Base-by-base conservation (phyloP, 2,113 vertebrate genomes). In the Bos indicus region DNA sequence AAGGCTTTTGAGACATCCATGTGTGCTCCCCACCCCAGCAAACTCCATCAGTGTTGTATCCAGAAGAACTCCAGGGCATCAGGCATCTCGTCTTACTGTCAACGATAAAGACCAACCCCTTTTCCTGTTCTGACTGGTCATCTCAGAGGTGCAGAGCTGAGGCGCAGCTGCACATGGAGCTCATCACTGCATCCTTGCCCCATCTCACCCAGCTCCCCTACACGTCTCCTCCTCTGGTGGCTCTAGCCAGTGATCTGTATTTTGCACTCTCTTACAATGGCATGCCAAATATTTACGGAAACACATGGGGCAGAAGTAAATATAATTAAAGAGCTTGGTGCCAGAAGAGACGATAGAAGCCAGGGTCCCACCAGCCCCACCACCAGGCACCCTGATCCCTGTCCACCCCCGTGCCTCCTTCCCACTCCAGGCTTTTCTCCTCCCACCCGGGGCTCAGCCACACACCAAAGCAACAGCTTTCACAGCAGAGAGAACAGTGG, bases 141-240 rank as follows among this genome's bases (percentile, higher is more conserved):
- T 6, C 64, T 40, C 30, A 89, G 25, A 56, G 5, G 7, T 40
- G 7, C 57, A 23, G 46, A 77, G 77, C 26, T 21, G 10, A 67
- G 71, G 40, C 2, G 0, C 71, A 77, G 36, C 28, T 8, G 4
- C 1, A 0, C 3, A 0, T 2, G 1, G 54, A 59, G 21, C 9
- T 11, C 15, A 30, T 33, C 46, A 25, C 23, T 15, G 2, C 7
- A 48, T 21, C 13, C 23, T 40, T 6, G 2, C n/a, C 36, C 12
- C 7, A 7, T 13, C 57, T 57, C 30, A 6, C 0, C 12, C 23
- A 2, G 2, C 15, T 48, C 14, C 33, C 36, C 36, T 17, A 7
- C 2, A 0, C 2, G 54, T 4, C 46, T 56, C 59, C 30, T 67
- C 52, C 46, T 16, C n/a, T 30, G 67, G 7, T 8, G 21, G 48